Percentiles rank a stretch among this genome's conserved stretches.
These are phyloP conservation scores for Eurypyga helias DNA, from an alignment of 2,113 vertebrate species.

Conservation along the genomic window DNA sequence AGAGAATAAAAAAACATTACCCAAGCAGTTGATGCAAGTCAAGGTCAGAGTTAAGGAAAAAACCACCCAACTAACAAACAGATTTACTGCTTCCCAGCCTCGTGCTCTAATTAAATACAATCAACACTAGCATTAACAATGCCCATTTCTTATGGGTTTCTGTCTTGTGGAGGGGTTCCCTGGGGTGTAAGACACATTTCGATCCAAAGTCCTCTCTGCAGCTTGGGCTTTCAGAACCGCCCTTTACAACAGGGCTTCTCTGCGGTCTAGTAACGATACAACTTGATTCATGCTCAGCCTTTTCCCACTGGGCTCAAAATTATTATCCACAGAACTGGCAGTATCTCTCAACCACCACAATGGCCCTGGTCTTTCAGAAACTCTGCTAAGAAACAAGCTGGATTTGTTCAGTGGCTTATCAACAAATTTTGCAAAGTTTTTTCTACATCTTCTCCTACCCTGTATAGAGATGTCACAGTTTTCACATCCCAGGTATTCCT, in stretches of 20 bases:
- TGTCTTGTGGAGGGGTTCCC: constrained; percentile 3
- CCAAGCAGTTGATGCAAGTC: neutral
- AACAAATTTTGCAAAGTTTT: neutral
- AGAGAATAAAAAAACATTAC: neutral
- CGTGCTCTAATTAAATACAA: constrained; percentile 38
- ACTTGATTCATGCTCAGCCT: neutral
- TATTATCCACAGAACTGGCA: neutral
- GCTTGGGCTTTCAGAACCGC: neutral
- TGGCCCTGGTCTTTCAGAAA: neutral
- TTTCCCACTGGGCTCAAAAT: neutral
- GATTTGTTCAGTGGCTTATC: neutral
- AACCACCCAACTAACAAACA: fast-evolving
- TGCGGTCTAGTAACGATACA: neutral
- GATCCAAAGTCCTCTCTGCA: neutral
- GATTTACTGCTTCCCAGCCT: constrained; percentile 29
- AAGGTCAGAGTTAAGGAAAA: neutral
- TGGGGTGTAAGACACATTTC: neutral
- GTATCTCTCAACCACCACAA: neutral
- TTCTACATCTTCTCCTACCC: neutral
- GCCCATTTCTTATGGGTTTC: neutral
- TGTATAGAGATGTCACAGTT: neutral
- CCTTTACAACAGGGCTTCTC: neutral
- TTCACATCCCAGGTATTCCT: neutral
- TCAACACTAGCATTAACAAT: constrained; percentile 35
- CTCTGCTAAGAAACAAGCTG: neutral